These are phyloP conservation scores for Siderastrea radians DNA, from an alignment of 92 coral and sea anemone species.

Conservation along the genomic window DNA sequence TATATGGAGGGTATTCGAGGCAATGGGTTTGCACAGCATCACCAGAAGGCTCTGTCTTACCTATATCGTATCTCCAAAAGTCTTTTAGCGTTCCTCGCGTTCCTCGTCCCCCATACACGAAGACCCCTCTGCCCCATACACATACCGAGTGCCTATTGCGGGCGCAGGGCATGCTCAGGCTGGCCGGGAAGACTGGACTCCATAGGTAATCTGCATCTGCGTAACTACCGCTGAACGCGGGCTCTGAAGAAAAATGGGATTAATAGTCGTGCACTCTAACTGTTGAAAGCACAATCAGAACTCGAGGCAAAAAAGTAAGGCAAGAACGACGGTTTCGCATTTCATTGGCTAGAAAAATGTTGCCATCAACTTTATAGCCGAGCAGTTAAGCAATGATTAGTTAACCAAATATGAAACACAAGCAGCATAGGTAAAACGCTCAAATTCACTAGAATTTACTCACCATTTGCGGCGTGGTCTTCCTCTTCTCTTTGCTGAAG, in stretches of 20 bases:
- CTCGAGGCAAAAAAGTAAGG: too few species aligned
- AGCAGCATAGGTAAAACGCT: too few species aligned
- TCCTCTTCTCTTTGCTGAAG: constrained; percentile 26
- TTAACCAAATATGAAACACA: too few species aligned
- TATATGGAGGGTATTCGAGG: too few species aligned
- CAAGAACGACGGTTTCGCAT: too few species aligned
- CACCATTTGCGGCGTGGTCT: not conserved
- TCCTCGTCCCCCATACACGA: constrained; percentile 94
- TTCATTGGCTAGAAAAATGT: too few species aligned
- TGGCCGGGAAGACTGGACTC: constrained; percentile 95
- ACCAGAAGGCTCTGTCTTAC: constrained; percentile 50
- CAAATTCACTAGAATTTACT: not conserved
- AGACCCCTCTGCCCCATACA: constrained; percentile 85
- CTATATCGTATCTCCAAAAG: constrained; percentile 97
- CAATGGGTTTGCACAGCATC: too few species aligned
- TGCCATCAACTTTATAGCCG: too few species aligned
- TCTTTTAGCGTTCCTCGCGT: constrained; percentile 92
- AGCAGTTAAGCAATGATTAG: too few species aligned
- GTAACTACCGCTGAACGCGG: constrained; percentile 71
- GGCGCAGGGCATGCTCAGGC: constrained; percentile 85
- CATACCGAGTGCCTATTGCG: constrained; percentile 94
- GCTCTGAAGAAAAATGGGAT: constrained; percentile 6
- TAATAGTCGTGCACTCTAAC: not conserved
- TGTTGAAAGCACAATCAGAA: too few species aligned
- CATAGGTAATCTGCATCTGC: constrained; percentile 89